Conservation (phyloP, 2,113 vertebrate genomes). For the Charadrius vociferus region DNA sequence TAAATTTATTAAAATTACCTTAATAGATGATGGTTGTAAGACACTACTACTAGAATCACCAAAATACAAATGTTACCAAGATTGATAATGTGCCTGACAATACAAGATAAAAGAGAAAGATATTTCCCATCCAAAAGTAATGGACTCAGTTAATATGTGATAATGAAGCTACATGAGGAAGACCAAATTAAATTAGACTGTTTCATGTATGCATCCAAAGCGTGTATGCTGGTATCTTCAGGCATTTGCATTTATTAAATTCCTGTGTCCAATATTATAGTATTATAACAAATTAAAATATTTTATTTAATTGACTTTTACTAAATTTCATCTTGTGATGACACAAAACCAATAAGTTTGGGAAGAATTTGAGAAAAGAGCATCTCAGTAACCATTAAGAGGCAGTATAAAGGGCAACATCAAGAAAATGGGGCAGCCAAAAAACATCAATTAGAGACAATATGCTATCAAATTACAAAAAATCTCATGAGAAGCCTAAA, state of each 20-base stretch:
- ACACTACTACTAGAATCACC: not conserved
- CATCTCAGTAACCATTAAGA: not conserved
- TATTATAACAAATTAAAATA: not conserved
- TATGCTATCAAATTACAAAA: not conserved
- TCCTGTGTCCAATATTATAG: not conserved
- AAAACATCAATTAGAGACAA: not conserved
- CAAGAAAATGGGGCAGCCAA: not conserved
- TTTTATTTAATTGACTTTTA: not conserved
- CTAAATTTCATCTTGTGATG: not conserved
- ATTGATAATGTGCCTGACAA: not conserved
- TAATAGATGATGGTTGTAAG: not conserved
- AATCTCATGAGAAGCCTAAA: not conserved
- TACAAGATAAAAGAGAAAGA: not conserved
- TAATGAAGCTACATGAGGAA: not conserved
- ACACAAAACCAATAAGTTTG: not conserved
- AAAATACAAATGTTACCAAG: not conserved
- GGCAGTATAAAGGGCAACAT: not conserved
- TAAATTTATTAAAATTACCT: not conserved
- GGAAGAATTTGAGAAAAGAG: not conserved
- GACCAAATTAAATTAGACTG: not conserved
- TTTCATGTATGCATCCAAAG: not conserved
- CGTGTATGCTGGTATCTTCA: accelerated
- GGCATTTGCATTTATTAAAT: not conserved
- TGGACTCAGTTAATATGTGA: not conserved
- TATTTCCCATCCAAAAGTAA: not conserved